Percentiles rank a stretch among this genome's conserved stretches.
These are phyloP conservation scores for Tyria jacobaeae DNA, from an alignment of 2,888 invertebrate genomes.

Conservation along the genomic window DNA sequence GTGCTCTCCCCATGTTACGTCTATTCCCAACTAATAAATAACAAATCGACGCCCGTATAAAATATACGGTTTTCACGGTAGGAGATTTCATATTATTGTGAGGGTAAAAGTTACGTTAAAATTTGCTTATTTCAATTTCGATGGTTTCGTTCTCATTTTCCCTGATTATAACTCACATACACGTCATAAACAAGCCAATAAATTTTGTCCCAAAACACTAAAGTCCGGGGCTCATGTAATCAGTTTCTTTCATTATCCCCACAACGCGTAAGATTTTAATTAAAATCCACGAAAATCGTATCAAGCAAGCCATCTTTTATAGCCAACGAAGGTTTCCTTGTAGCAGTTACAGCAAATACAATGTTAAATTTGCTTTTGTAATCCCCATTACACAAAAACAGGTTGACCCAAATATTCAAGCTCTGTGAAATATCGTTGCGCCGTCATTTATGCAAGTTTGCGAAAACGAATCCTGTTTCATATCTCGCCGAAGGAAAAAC, in stretches of 20 bases:
- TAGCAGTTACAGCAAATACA: constrained; percentile 81
- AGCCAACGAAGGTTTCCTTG: constrained; percentile 74
- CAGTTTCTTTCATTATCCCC: constrained; percentile 73
- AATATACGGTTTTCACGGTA: constrained; percentile 78
- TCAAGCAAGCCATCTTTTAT: constrained; percentile 78
- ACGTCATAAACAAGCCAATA: constrained; percentile 60
- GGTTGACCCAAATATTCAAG: constrained; percentile 84
- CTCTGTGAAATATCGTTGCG: constrained; percentile 81
- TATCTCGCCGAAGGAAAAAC: constrained; percentile 66
- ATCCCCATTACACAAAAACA: constrained; percentile 84
- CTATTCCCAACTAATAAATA: constrained; percentile 85
- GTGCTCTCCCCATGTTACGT: constrained; percentile 80
- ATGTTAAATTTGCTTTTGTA: constrained; percentile 83
- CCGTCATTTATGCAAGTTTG: constrained; percentile 83
- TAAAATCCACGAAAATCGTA: constrained; percentile 80
- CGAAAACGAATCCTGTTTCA: constrained; percentile 80
- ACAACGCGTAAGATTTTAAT: constrained; percentile 82
- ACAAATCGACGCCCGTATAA: constrained; percentile 85
- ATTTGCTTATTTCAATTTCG: constrained; percentile 66
- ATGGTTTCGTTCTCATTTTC: constrained; percentile 52
- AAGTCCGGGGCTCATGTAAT: constrained; percentile 62
- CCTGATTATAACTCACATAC: constrained; percentile 42
- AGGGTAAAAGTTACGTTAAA: constrained; percentile 64
- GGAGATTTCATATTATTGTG: constrained; percentile 72
- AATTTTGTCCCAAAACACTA: constrained; percentile 63